phyloP scores from a whole-genome alignment of 2,797 vertebrate genomes.

The Clarias fuscus region DNA sequence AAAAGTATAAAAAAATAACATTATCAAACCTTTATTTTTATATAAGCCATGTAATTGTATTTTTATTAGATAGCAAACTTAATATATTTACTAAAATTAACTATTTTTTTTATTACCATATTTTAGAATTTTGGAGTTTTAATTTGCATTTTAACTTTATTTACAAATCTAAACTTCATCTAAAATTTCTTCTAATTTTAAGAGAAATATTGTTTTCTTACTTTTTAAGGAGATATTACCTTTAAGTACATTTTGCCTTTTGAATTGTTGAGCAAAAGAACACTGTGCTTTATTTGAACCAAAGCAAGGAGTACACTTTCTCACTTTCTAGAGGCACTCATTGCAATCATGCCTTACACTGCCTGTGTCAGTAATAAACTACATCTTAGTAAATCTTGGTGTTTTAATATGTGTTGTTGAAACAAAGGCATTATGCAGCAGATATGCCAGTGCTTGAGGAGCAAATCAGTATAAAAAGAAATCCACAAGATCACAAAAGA shows the following conservation, averaged over 20 bases:
- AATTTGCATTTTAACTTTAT: neutral
- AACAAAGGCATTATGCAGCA: neutral
- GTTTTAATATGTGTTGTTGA: neutral
- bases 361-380: neutral
- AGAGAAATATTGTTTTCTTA: neutral
- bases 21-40: neutral
- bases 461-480: neutral
- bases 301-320: neutral
- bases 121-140: neutral
- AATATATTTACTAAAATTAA: neutral
- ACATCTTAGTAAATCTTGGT: neutral
- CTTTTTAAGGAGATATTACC: neutral
- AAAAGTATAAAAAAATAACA: neutral
- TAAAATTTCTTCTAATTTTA: neutral
- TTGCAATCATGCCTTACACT: neutral
- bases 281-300: conserved; percentile 21
- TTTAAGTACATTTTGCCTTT: neutral
- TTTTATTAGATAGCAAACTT: neutral
- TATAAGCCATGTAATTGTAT: neutral
- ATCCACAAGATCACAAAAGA: neutral
- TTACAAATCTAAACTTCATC: neutral
- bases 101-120: neutral
- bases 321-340: neutral
- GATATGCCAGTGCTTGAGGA: no score
- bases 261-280: neutral